Conservation (phyloP, 1,140 invertebrate species). For the Drosophila tsacasi region DNA sequence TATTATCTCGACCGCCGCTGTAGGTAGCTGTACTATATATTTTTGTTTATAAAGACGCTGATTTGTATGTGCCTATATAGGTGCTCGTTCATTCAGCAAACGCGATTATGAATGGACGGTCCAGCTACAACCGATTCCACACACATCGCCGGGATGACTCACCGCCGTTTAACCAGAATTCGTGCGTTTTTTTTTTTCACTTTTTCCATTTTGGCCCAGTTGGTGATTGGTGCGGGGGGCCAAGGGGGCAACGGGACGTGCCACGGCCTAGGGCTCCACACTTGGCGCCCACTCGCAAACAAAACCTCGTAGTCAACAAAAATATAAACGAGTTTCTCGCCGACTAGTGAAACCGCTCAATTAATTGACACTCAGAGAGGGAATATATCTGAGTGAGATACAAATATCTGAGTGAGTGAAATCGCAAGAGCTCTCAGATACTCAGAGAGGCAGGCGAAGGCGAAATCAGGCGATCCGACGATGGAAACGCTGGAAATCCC, state of each 20-base stretch:
- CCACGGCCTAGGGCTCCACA: slow-evolving; percentile 54
- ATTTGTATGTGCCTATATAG: slow-evolving; percentile 42
- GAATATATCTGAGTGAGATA: slow-evolving; percentile 9
- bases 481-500: slow-evolving; percentile 45
- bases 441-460: slow-evolving; percentile 15
- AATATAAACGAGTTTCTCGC: slow-evolving; percentile 30
- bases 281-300: slow-evolving; percentile 54
- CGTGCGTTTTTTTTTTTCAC: slow-evolving; percentile 55
- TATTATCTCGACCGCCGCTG: slow-evolving; percentile 37
- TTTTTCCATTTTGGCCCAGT: slow-evolving; percentile 66
- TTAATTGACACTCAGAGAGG: slow-evolving; percentile 1
- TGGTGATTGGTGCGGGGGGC: slow-evolving; percentile 16
- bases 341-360: slow-evolving; percentile 28
- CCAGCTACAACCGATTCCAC: slow-evolving; percentile 52
- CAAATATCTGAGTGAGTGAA: slow-evolving; percentile 10
- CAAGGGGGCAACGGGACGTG: slow-evolving; percentile 28
- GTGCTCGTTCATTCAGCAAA: slow-evolving; percentile 65
- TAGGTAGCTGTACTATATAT: slow-evolving; percentile 31
- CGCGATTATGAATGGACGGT: slow-evolving; percentile 71
- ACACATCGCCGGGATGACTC: slow-evolving; percentile 64
- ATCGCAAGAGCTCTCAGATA: slow-evolving; percentile 13
- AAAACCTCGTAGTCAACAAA: slow-evolving; percentile 29
- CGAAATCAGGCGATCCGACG: slow-evolving; percentile 49
- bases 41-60: slow-evolving; percentile 44
- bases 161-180: slow-evolving; percentile 74